Base-by-base conservation (phyloP, 2,888 invertebrate genomes). In the Synanthedon myopaeformis region DNA sequence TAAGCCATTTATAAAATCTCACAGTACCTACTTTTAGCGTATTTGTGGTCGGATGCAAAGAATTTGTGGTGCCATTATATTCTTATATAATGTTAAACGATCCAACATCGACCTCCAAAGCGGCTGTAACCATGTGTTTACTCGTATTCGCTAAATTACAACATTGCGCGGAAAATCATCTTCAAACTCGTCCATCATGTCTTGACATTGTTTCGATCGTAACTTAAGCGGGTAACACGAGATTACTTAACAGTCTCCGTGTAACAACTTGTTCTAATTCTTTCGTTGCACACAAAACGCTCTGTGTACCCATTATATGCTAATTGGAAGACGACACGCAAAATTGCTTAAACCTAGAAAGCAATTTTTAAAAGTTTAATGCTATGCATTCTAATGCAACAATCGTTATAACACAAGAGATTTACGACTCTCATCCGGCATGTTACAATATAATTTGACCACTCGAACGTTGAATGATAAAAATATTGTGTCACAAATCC, bases 281-380 rank as follows among this genome's bases (percentile, higher is more conserved):
- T 69, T 61, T 61, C 60, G 65, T 75, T 76, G 73, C 73, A 64
- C 65, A 49, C 49, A 70, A 60, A 65, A 61, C 65, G 62, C 60
- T 58, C 61, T 50, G 45, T 62, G 59, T 63, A 57, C 62, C 75
- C 67, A 80, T 79, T 80, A 74, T 79, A 80, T 81, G 78, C 67
- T 78, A 80, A 80, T 80, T 72, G 69, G 63, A 62, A 69, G 70
- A 72, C 71, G 73, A 80, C 79, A 77, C 74, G 70, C 67, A 58
- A 66, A 74, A 73, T 74, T 73, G 71, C 73, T 64, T 61, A 69
- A 68, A 69, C 57, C 65, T 63, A 60, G 66, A 70, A 70, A 70
- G 66, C 58, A 61, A 61, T 61, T 59, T 60, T 58, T 56, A 45
- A 58, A 63, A 53, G 54, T 55, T 52, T 48, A 51, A 50, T 52